A percentile compares a stretch with the other conserved stretches of the same genome.
phyloP scores from a whole-genome alignment of 2,888 invertebrate genomes.

The Drosophila cracens region DNA sequence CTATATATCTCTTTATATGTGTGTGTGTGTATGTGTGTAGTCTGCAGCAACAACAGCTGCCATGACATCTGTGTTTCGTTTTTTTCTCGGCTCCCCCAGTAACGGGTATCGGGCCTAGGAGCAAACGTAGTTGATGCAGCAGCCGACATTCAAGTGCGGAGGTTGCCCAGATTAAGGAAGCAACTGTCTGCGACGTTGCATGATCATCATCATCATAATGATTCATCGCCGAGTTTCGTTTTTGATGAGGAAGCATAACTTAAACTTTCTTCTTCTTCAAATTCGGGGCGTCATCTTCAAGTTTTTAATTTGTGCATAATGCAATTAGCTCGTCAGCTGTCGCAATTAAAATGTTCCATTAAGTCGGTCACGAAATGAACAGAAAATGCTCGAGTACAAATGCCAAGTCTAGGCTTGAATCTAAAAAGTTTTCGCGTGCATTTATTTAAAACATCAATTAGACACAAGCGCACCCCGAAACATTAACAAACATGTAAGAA shows the following conservation, averaged over 20 bases:
- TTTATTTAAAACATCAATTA: constrained; percentile 69
- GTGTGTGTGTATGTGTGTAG: not conserved
- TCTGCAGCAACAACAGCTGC: constrained; percentile 49
- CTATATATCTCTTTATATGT: not conserved
- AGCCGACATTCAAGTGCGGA: constrained; percentile 70
- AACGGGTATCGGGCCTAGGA: constrained; percentile 45
- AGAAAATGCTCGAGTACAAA: constrained; percentile 30
- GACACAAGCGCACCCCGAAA: constrained; percentile 58
- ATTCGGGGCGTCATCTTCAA: constrained; percentile 27
- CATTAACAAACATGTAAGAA: constrained; percentile 17
- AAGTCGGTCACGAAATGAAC: constrained; percentile 53
- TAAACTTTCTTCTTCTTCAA: constrained; percentile 30
- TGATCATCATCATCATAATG: constrained; percentile 42
- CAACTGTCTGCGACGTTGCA: constrained; percentile 52
- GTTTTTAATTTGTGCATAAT: constrained; percentile 54
- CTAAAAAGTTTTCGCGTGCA: constrained; percentile 43
- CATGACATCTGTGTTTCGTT: constrained; percentile 42
- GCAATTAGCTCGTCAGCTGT: constrained; percentile 45
- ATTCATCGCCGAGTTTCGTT: constrained; percentile 18
- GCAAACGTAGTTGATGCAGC: constrained; percentile 47
- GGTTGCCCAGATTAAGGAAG: constrained; percentile 73
- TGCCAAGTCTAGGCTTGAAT: constrained; percentile 29
- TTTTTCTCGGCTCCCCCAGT: constrained; percentile 21
- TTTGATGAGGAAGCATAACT: constrained; percentile 45
- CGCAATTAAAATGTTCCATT: constrained; percentile 64